Percentiles rank a stretch among this genome's conserved stretches.
These are phyloP conservation scores for Spea multiplicata DNA, from an alignment of 2,113 vertebrate genomes.

Conservation along the genomic window DNA sequence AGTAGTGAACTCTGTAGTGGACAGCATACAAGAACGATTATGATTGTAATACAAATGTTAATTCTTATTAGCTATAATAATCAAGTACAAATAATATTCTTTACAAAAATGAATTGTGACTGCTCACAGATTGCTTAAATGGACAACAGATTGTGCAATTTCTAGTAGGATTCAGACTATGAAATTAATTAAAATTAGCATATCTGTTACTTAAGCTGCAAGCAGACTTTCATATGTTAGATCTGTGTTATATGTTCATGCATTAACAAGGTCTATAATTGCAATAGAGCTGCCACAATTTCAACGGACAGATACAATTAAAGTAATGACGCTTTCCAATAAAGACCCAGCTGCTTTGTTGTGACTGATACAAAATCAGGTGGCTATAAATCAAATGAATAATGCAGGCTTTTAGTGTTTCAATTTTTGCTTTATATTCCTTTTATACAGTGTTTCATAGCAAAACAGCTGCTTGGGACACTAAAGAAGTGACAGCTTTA, in stretches of 20 bases:
- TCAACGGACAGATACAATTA: not conserved
- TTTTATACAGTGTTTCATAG: slow-evolving; percentile 1
- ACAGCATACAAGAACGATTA: too few species aligned
- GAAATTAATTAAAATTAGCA: not conserved
- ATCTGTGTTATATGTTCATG: not conserved
- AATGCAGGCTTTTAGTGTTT: slow-evolving; percentile 5
- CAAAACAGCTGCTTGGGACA: not conserved
- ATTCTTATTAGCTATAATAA: not conserved
- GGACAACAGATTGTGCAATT: slow-evolving; percentile 2
- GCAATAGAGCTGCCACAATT: not conserved
- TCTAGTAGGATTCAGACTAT: not conserved
- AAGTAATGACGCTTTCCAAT: not conserved
- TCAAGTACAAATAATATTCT: not conserved
- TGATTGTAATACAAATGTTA: not conserved
- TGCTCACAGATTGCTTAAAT: not conserved
- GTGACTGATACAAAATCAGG: not conserved
- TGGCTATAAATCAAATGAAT: slow-evolving; percentile 7
- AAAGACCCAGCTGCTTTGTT: slow-evolving; percentile 6
- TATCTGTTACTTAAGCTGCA: not conserved
- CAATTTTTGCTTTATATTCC: not conserved
- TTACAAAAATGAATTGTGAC: not conserved
- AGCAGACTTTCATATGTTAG: not conserved
- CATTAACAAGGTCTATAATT: not conserved
- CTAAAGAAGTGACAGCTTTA: slow-evolving; percentile 7
- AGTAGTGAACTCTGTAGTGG: too few species aligned